Evolutionary conservation across 2,113 vertebrate genomes (phyloP).

Genomic region (Psammodynastes pulverulentus): DNA sequence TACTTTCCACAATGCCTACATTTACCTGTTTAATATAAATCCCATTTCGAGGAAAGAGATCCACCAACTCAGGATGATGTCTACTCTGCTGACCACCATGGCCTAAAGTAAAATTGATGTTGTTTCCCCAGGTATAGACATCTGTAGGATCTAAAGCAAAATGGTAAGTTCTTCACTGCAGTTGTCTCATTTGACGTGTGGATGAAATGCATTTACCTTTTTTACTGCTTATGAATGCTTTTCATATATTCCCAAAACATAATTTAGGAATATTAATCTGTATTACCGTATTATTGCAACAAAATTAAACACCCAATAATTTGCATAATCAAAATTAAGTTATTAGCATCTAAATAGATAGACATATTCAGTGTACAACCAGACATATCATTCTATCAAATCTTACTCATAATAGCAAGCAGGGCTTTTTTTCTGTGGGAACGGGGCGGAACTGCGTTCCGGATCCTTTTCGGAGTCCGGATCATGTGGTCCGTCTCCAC

Average conservation of each 20-base stretch:
- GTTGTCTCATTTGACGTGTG: background rate
- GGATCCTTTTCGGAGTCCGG: too few species aligned
- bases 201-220: background rate
- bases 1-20: background rate
- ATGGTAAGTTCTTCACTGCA: background rate
- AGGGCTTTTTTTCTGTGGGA: too few species aligned
- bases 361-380: background rate
- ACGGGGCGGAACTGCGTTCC: too few species aligned
- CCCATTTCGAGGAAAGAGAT: conserved; percentile 86
- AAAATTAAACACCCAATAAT: background rate
- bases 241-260: background rate
- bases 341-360: background rate
- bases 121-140: conserved; percentile 95
- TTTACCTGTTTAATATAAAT: conserved; percentile 93
- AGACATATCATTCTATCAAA: background rate
- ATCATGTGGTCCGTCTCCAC: too few species aligned
- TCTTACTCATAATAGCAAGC: background rate
- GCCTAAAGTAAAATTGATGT: conserved; percentile 94
- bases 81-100: conserved; percentile 94
- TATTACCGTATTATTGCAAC: background rate
- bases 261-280: background rate
- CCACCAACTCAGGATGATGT: conserved; percentile 90
- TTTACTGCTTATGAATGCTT: background rate
- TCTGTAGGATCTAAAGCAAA: conserved; percentile 86
- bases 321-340: background rate